A percentile compares a stretch with the other conserved stretches of the same genome.
phyloP scores from a whole-genome alignment of 2,888 invertebrate genomes.

The Acronicta leporina region DNA sequence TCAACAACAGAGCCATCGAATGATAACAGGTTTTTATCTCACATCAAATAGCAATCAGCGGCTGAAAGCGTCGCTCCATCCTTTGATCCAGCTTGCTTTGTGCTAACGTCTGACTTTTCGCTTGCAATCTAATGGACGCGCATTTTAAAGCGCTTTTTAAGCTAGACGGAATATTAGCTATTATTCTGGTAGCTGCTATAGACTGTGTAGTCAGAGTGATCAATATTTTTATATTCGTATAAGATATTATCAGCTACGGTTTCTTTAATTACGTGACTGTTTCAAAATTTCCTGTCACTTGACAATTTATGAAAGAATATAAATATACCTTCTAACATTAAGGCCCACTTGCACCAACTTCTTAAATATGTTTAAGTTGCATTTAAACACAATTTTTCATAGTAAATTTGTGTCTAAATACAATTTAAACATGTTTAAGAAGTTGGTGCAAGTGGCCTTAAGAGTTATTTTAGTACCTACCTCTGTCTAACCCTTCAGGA shows the following conservation, averaged over 20 bases:
- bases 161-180: constrained; percentile 12
- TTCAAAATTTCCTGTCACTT: too few relatives aligned
- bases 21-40: constrained; percentile 55
- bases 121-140: constrained; percentile 45
- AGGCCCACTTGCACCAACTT: too few relatives aligned
- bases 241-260: neutral
- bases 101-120: constrained; percentile 45
- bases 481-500: too few relatives aligned
- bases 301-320: too few relatives aligned
- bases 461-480: too few relatives aligned
- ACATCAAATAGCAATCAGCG: constrained; percentile 59
- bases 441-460: too few relatives aligned
- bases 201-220: constrained; percentile 1
- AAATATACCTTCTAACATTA: too few relatives aligned
- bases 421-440: too few relatives aligned
- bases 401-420: too few relatives aligned
- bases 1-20: constrained; percentile 51
- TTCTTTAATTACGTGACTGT: too few relatives aligned
- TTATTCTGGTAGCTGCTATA: constrained; percentile 8
- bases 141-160: constrained; percentile 38
- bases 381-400: too few relatives aligned
- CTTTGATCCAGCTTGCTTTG: constrained; percentile 57
- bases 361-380: too few relatives aligned
- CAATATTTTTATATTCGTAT: neutral
- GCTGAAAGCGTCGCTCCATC: constrained; percentile 37